Evolutionary conservation across 1,140 invertebrate species (phyloP).

Genomic region (Drosophila ohnishii): DNA sequence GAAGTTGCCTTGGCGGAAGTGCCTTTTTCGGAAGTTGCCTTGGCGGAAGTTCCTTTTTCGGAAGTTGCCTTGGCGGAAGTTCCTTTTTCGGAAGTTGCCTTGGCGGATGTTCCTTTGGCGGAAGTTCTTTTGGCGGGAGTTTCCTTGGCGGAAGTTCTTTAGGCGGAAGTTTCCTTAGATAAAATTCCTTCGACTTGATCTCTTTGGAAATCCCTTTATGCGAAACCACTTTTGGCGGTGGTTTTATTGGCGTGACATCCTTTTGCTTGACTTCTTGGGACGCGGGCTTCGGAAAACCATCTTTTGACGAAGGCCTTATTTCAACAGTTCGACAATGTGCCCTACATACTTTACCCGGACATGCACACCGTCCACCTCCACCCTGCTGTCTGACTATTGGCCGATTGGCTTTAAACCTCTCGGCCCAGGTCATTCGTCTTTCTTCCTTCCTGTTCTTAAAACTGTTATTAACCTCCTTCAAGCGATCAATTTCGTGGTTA

Average conservation of each 20-base stretch:
- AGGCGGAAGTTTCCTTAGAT: background rate
- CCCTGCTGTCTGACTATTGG: no score
- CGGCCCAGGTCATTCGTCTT: background rate
- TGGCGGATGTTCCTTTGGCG: background rate
- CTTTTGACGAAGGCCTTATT: background rate
- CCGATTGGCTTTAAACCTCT: constrained; percentile 12
- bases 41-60: background rate
- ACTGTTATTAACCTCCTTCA: constrained; percentile 32
- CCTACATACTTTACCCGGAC: no score
- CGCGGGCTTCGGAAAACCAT: no score
- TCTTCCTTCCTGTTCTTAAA: background rate
- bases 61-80: background rate
- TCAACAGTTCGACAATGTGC: background rate
- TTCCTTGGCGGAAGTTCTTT: background rate
- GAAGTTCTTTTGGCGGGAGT: background rate
- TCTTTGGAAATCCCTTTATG: background rate
- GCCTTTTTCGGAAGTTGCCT: background rate
- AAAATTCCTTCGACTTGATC: no score
- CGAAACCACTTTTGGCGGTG: background rate
- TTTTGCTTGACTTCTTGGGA: background rate
- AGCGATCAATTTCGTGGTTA: constrained; percentile 36
- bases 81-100: background rate
- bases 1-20: background rate
- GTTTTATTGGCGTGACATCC: background rate
- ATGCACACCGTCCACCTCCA: no score